Evolutionary conservation across 2,888 invertebrate species (phyloP), one percentile per base, ranked within the genome.

Genomic region (Torymus aiolomorphi): DNA sequence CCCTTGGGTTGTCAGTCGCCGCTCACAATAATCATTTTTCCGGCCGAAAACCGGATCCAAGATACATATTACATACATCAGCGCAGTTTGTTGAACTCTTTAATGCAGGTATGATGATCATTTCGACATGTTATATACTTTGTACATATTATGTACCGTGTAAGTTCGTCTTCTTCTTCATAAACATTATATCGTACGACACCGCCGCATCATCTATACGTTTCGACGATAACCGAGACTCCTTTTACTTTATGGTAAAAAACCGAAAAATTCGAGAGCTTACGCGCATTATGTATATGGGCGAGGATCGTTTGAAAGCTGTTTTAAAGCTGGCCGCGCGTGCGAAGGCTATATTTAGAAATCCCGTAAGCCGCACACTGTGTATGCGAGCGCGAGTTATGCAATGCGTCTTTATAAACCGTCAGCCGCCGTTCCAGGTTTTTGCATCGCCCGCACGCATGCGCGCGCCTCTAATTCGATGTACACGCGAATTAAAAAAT

Each of bases 291-390:
- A 42, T 42, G 42, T 42, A 24, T 24, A 42, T 42, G 42, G 42
- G 42, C 42, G 70, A 59, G 70, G 61, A 75, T 75, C 61, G 56
- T 71, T 75, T 71, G 75, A 80, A 80, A 80, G 75, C 75, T 78
- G 78, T 78, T 78, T 69, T 62, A 74, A 42, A 78, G 73, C 78
- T 74, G 20, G 63, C 56, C 63, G 49, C 13, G 57, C 18, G 42
- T 42, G 78, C 42, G 59, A 74, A 74, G 71, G 56, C 76, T 80
- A 80, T 80, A 80, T 80, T 80, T 80, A 80, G 80, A 80, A 78
- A 69, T 79, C 79, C 75, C 70, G 70, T 66, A 56, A 56, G 70
- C 62, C 70, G 59, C 52, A n/a, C 20, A 63, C 24, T 57, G 18
- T 24, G 51, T 42, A 20, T 20, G 49, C 69, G 51, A 56, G 20